Percentiles rank a stretch among this genome's conserved stretches.
phyloP scores from a whole-genome alignment of 2,797 vertebrate genomes.

The Trachurus trachurus region DNA sequence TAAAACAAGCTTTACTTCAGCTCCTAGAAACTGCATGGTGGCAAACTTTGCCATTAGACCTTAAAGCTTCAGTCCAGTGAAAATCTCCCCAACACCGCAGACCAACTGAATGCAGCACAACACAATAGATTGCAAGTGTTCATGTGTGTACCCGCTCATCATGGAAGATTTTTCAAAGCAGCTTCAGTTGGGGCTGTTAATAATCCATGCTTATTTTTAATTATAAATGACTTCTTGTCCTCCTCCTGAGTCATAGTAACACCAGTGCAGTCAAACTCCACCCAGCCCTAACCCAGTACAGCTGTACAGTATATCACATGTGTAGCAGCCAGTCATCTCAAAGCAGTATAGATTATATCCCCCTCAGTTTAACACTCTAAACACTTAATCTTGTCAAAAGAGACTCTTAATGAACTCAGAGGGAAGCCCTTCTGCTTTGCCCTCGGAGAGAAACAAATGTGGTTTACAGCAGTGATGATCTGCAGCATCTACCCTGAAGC shows the following conservation, averaged over 20 bases:
- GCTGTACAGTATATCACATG: neutral
- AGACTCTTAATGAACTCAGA: conserved; percentile 58
- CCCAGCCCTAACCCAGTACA: conserved; percentile 14
- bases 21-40: conserved; percentile 34
- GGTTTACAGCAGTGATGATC: conserved; percentile 59
- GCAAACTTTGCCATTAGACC: conserved; percentile 51
- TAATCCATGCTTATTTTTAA: conserved; percentile 60
- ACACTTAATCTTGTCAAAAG: conserved; percentile 73
- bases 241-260: conserved; percentile 35
- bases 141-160: neutral
- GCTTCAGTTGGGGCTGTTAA: conserved; percentile 49
- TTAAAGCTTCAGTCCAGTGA: conserved; percentile 28
- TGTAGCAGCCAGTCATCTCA: conserved; percentile 27
- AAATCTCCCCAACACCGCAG: conserved; percentile 28
- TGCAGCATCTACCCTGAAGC: conserved; percentile 57
- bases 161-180: conserved; percentile 48
- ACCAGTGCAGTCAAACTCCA: conserved; percentile 48
- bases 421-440: conserved; percentile 37
- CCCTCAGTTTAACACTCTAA: conserved; percentile 50
- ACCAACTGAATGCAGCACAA: conserved; percentile 26
- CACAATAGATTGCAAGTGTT: conserved; percentile 1
- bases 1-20: conserved; percentile 68
- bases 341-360: conserved; percentile 39
- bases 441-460: conserved; percentile 63
- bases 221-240: conserved; percentile 51